Evolutionary conservation across 2,797 vertebrate species (phyloP).

Genomic region (Rhinogobio ventralis): DNA sequence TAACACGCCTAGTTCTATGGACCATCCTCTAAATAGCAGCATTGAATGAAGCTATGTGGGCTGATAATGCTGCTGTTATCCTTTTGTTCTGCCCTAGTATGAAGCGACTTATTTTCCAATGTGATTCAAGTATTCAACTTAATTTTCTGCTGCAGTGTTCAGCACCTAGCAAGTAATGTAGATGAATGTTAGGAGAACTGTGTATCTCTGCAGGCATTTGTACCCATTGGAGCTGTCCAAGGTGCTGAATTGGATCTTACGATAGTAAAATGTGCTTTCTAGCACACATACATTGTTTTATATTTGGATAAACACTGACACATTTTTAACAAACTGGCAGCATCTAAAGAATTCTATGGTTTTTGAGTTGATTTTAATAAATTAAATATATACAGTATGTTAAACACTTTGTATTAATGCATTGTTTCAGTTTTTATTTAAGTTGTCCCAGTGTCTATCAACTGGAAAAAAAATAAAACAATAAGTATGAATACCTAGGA

Average conservation of each 20-base stretch:
- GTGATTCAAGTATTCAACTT: conserved; percentile 34
- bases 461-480: background rate
- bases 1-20: conserved; percentile 44
- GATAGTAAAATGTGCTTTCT: background rate
- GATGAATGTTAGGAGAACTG: background rate
- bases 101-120: conserved; percentile 23
- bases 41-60: background rate
- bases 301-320: background rate
- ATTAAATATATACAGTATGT: background rate
- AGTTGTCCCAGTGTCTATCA: background rate
- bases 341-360: background rate
- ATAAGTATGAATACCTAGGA: background rate
- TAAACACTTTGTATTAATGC: background rate
- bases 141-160: conserved; percentile 17
- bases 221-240: conserved; percentile 11
- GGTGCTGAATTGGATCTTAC: background rate
- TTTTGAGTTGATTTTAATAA: background rate
- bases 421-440: background rate
- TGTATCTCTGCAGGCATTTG: conserved; percentile 8
- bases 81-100: conserved; percentile 31
- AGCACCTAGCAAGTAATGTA: background rate
- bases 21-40: conserved; percentile 17
- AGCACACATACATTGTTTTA: background rate
- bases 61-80: background rate
- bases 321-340: background rate